Evolutionary conservation across 2,888 invertebrate species (phyloP), one percentile per base, ranked within the genome.

Genomic region (Nymphalis urticae): DNA sequence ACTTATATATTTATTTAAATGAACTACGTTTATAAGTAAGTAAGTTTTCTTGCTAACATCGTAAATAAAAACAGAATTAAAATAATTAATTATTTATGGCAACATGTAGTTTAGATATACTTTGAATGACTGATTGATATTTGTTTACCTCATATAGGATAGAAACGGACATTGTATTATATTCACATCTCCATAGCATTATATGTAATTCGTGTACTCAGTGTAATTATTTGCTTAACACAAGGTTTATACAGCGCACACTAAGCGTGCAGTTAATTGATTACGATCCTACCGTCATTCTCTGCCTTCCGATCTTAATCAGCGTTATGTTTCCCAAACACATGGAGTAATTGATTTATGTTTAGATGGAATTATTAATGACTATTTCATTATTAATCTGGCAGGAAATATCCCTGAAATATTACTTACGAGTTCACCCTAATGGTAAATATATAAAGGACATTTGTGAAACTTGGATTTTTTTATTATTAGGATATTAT

Each of bases 331-430:
- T 53, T 51, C 56, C 56, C 64, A 58, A 59, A 59, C 66, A 66
- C 61, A 53, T 53, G 13, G 47, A 66, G 61, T 61, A 53, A 66
- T 66, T 61, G 51, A 53, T 61, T 66, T 47, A 47, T 53, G 47
- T 61, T 42, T 42, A 42, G 13, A 13, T 42, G 3, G 13, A 42
- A 42, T 13, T 42, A 13, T 42, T 42, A 42, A 13, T 42, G 42
- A 13, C 42, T 42, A 42, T 42, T 42, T 42, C 42, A 42, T 42
- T 42, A 42, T 42, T 13, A 42, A 13, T 42, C 42, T 42, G 13
- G 4, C 13, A 13, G 42, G 42, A 42, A 42, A 42, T 42, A 13
- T 42, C 0, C 10, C 13, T 42, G 42, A 42, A 42, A 42, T 42
- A 42, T 42, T 13, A 13, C 0, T 13, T 13, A 42, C 10, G 42